These are phyloP conservation scores for Desmodus rotundus DNA, from an alignment of 2,113 vertebrate species.

Conservation along the genomic window DNA sequence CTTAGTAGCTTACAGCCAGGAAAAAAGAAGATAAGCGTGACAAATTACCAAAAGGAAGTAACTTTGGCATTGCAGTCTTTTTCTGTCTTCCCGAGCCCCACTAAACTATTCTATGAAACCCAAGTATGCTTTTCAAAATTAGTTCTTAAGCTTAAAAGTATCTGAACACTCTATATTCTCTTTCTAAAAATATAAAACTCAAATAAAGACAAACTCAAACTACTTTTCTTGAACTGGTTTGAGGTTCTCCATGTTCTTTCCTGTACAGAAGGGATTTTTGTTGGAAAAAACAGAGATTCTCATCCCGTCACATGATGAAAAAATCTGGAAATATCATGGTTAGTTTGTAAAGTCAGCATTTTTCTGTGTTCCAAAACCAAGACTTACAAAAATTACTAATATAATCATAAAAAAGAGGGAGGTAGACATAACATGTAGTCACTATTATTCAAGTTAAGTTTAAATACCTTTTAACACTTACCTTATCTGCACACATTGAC, in stretches of 20 bases:
- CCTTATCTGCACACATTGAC: slow-evolving; percentile 99
- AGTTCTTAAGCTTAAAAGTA: slow-evolving; percentile 23
- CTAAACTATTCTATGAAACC: neutral
- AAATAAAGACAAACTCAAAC: slow-evolving; percentile 27
- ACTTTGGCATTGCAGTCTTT: neutral
- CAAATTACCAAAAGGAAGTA: neutral
- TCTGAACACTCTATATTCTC: neutral
- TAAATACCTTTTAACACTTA: slow-evolving; percentile 70
- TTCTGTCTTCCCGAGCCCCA: neutral
- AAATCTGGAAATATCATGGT: slow-evolving; percentile 9
- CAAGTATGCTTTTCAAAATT: slow-evolving; percentile 22
- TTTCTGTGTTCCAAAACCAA: slow-evolving; percentile 20
- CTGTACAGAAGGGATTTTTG: neutral
- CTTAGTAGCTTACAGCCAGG: neutral
- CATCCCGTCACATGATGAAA: neutral
- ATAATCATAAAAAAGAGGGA: neutral
- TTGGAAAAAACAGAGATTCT: neutral
- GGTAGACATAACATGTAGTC: neutral
- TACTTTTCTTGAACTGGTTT: slow-evolving; percentile 6
- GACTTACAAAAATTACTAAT: slow-evolving; percentile 39
- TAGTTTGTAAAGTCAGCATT: neutral
- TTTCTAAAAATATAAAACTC: slow-evolving; percentile 41
- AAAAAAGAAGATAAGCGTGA: neutral
- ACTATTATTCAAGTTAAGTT: slow-evolving; percentile 12
- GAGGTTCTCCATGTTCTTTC: neutral